Base-by-base conservation (phyloP, 2,888 invertebrate species). In the Zaprionus obscuricornis region DNA sequence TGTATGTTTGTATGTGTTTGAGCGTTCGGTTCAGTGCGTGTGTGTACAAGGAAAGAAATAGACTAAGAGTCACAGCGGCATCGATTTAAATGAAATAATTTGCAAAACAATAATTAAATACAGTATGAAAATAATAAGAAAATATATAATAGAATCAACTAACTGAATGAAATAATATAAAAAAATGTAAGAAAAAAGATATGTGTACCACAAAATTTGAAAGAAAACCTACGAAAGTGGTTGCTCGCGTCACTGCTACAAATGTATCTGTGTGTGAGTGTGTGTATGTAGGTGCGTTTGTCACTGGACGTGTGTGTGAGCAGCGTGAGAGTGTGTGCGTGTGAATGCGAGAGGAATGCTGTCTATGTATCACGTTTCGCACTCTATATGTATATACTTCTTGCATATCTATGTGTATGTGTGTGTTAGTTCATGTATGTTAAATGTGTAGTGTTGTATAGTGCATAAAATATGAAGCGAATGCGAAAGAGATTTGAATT, bases 321-420 rank as follows among this genome's bases (percentile, higher is more conserved):
- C n/a, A n/a, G n/a, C n/a, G 55, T 47, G 50, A 59, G 37, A 34
- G 40, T 47, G 47, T 47, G 52, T 60, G 74, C 56, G 71, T 57
- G 74, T 65, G 68, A 65, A 55, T 73, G 81, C 51, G 84, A 77
- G 76, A 77, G 76, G 81, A 83, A 83, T 83, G 73, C 71, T 68
- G 79, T 79, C 79, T 72, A 68, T 79, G 83, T 83, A 79, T 81
- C 77, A 69, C 74, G 70, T 76, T 76, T 81, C 82, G 77, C 74
- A 81, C 70, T 56, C 50, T 37, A 56, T 58, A 46, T 74, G 45
- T 49, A 46, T 49, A 55, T 46, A 31, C n/a, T n/a, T n/a, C n/a
- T n/a, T n/a, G n/a, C n/a, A n/a, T n/a, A n/a, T n/a, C n/a, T 43
- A 26, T 31, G 26, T 36, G 8, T 33, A 11, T 43, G 29, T 42